Evolutionary conservation across 2,797 vertebrate species (phyloP), one percentile per base, ranked within the genome.

Genomic region (Acridotheres tristis): DNA sequence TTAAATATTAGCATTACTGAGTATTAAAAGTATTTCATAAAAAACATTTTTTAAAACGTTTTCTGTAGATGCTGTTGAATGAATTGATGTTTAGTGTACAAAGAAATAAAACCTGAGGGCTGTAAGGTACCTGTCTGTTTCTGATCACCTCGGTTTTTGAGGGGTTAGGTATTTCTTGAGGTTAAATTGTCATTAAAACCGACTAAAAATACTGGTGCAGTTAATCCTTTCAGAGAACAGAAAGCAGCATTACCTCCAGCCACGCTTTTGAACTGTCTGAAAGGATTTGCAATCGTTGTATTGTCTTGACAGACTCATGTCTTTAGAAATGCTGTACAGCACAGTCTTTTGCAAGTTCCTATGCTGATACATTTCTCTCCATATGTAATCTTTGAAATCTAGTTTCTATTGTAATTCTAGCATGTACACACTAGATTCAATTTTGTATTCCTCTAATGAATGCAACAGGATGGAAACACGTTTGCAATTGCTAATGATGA

Each of bases 401-500:
- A 76, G 88, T 95, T 96, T 91, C 85, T 86, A 48, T 94, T 93
- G 93, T 94, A 61, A 45, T 57, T 95, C 85, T 82, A 34, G 94
- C 96, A 96, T 95, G 95, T 91, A 76, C 90, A 84, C 93, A 93
- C 75, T 81, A 84, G 88, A 76, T 91, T 94, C 67, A 89, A 77
- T 94, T 95, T 94, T 94, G 86, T 95, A 94, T 90, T 95, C 83
- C 90, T 88, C 88, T 91, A 83, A 81, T 75, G 91, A 96, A 96
- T 95, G 96, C 95, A 50, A 79, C 83, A 57, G 91, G 91, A 94
- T 93, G 95, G 95, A 89, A 95, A 88, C 36, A 61, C 77, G 77
- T 95, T 94, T 96, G 96, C 83, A 20, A 1, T 93, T 93, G 88
- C 94, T 96, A 91, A 95, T 85, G 88, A 96, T 93, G 94, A 92